Conservation (phyloP, 2,797 vertebrate species). For the Limnodromus scolopaceus region DNA sequence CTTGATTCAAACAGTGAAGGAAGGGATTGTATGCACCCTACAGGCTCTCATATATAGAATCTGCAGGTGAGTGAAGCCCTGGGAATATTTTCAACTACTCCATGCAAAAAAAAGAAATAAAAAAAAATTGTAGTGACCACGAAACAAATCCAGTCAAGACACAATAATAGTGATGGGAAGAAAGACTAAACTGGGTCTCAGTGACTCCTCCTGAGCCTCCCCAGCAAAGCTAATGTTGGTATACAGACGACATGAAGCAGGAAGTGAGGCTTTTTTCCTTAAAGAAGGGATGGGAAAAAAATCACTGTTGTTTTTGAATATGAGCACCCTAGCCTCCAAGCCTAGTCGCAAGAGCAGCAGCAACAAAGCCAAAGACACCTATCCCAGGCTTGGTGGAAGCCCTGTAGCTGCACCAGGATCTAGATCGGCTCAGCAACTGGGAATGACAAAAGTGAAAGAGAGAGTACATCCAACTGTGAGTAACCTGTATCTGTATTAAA, state of each 20-base stretch:
- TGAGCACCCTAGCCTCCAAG: neutral
- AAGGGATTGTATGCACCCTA: neutral
- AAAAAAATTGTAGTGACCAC: neutral
- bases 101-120: neutral
- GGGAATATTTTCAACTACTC: neutral
- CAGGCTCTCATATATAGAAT: neutral
- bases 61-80: neutral
- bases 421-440: neutral
- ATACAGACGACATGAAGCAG: neutral
- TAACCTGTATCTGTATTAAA: neutral
- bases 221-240: neutral
- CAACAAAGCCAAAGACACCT: neutral
- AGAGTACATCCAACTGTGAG: neutral
- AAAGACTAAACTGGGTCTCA: neutral
- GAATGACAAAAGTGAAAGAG: neutral
- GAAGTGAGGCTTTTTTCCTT: rapidly evolving
- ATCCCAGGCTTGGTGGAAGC: neutral
- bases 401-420: neutral
- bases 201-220: neutral
- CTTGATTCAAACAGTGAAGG: neutral
- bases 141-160: neutral
- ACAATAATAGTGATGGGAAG: neutral
- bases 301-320: neutral
- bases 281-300: neutral
- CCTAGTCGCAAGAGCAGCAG: rapidly evolving